Evolutionary conservation across 2,888 invertebrate species (phyloP), one percentile per base, ranked within the genome.

Genomic region (Poecilus cupreus): DNA sequence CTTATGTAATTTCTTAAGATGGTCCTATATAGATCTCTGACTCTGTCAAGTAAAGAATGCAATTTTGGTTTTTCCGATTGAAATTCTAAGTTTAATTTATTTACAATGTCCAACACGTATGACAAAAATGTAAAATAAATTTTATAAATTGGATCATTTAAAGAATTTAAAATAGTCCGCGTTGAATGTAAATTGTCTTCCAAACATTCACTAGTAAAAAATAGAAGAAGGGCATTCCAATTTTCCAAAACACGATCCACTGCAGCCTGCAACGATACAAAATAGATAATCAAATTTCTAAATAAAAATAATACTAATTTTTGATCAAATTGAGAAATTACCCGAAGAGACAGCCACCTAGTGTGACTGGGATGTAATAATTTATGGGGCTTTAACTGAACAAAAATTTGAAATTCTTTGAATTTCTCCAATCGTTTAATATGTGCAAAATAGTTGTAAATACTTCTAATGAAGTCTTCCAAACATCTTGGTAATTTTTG

Each of bases 321-420:
- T 49, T 49, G 49, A 13, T 2, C 13, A 49, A 49, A 49, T 5
- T 13, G 5, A 54, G 18, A 54, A 54, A 20, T 20, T 75, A 81
- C 83, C 81, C 84, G 81, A 43, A 86, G 77, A 13, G 86, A 86
- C 5, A 86, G 83, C 87, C 87, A 87, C 60, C 85, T 82, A n/a
- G 86, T 86, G 75, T 85, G 85, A 24, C 84, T 82, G 11, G 84
- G 82, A 49, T 83, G 83, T 11, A 87, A 75, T 20, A 87, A 82
- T 84, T 86, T 86, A 64, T 86, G 85, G 0, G 84, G 84, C 82
- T 85, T 83, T 4, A 84, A 80, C 72, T 85, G 68, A 13, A 84
- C 83, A 82, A 85, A 85, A 18, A 70, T 77, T 82, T 86, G 86
- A 81, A 84, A 86, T 78, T 86, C 83, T 79, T 83, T 82, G 60